Evolutionary conservation across 1,140 invertebrate genomes (phyloP).

Genomic region (Homarus americanus): DNA sequence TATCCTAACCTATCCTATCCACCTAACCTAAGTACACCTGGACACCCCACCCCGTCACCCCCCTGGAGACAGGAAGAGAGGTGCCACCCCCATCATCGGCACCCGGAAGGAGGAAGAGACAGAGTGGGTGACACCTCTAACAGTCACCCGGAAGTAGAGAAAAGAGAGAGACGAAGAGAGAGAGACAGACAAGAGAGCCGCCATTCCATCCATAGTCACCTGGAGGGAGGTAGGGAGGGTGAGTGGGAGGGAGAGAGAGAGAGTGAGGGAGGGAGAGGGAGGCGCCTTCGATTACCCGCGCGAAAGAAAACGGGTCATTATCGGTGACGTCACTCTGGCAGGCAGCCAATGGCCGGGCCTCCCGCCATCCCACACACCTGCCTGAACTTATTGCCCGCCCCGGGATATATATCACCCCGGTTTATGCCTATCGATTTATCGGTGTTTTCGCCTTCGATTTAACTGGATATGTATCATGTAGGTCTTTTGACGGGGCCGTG

Average conservation of each 20-base stretch:
- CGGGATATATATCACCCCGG: constrained; percentile 25
- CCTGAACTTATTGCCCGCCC: constrained; percentile 43
- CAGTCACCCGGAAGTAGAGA: too few species aligned
- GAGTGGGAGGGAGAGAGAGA: background rate
- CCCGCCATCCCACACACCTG: constrained; percentile 52
- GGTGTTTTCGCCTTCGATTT: constrained; percentile 27
- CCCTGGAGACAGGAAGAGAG: too few species aligned
- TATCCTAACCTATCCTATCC: too few species aligned
- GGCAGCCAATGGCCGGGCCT: constrained; percentile 11
- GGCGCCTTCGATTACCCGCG: background rate
- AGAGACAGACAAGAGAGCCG: background rate
- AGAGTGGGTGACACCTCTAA: background rate
- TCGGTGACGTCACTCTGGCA: constrained; percentile 63
- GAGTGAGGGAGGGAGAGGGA: constrained; percentile 16
- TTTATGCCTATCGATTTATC: constrained; percentile 68
- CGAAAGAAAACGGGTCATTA: constrained; percentile 57
- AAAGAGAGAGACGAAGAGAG: too few species aligned
- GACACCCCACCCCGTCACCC: too few species aligned
- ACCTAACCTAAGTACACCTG: too few species aligned
- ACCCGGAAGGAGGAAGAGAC: too few species aligned
- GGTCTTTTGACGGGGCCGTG: background rate
- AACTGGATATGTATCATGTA: constrained; percentile 23
- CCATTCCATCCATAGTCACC: background rate
- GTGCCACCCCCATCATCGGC: too few species aligned
- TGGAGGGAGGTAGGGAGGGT: background rate